Percentiles rank a stretch among this genome's conserved stretches.
Conservation (phyloP, 2,888 invertebrate species). For the Agrilus mali region DNA sequence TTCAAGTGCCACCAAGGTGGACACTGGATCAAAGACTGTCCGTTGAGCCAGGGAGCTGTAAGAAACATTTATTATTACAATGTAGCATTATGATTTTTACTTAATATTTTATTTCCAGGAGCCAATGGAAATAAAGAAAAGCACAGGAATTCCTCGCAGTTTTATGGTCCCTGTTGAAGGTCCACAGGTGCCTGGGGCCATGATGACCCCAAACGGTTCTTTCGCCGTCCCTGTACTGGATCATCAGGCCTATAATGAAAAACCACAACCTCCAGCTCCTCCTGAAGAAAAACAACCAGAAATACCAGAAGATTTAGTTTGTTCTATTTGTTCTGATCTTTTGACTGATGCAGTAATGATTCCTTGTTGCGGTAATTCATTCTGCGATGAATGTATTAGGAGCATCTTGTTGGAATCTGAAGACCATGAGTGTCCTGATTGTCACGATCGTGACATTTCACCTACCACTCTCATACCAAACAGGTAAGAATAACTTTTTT, state of each 20-base stretch:
- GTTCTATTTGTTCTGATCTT: conserved; percentile 84
- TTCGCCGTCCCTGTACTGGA: conserved; percentile 83
- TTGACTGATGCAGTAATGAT: conserved; percentile 94
- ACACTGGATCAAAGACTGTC: conserved; percentile 97
- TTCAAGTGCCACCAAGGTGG: conserved; percentile 90
- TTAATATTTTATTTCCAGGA: conserved; percentile 31
- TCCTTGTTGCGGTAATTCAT: conserved; percentile 96
- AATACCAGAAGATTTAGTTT: conserved; percentile 84
- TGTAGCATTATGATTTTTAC: neutral
- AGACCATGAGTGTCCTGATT: conserved; percentile 90
- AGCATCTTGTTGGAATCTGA: conserved; percentile 82
- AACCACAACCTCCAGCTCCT: conserved; percentile 40
- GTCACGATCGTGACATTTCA: conserved; percentile 83
- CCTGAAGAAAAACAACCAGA: conserved; percentile 49
- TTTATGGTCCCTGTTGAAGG: conserved; percentile 91
- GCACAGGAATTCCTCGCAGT: conserved; percentile 94
- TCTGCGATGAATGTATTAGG: conserved; percentile 97
- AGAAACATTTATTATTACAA: conserved; percentile 13
- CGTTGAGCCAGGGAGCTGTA: conserved; percentile 48
- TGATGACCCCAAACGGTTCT: conserved; percentile 78
- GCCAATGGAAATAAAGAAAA: conserved; percentile 74
- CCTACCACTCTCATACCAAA: conserved; percentile 90
- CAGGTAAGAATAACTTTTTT: conserved; percentile 17
- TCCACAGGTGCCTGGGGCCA: conserved; percentile 78
- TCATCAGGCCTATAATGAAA: conserved; percentile 68